Evolutionary conservation across 1,140 invertebrate species (phyloP).

Genomic region (Drosophila grimshawi): DNA sequence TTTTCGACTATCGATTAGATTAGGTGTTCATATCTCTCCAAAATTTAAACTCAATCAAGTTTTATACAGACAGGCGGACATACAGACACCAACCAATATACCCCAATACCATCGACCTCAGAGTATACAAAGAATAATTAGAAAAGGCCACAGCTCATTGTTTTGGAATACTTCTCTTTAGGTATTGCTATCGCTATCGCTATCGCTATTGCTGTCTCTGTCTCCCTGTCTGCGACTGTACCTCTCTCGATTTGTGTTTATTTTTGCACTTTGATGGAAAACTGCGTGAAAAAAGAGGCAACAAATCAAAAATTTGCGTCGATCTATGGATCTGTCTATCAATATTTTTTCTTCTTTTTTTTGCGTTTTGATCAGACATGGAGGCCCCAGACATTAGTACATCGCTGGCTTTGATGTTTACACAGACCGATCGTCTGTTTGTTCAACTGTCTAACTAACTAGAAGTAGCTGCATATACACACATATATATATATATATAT

Average conservation of each 20-base stretch:
- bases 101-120: too few species aligned
- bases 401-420: slow-evolving; percentile 68
- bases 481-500: slow-evolving; percentile 5
- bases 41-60: too few species aligned
- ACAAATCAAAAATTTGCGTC: slow-evolving; percentile 46
- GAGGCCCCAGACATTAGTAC: slow-evolving; percentile 55
- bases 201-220: background rate
- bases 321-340: slow-evolving; percentile 17
- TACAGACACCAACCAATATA: too few species aligned
- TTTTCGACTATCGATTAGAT: too few species aligned
- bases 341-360: background rate
- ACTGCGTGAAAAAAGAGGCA: slow-evolving; percentile 43
- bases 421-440: slow-evolving; percentile 26
- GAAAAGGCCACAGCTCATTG: slow-evolving; percentile 56
- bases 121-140: slow-evolving; percentile 32
- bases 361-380: slow-evolving; percentile 62
- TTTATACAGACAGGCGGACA: too few species aligned
- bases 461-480: slow-evolving; percentile 2
- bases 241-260: slow-evolving; percentile 59
- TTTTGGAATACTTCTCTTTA: slow-evolving; percentile 8
- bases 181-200: too few species aligned
- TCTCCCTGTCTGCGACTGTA: background rate
- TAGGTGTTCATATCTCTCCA: too few species aligned
- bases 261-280: slow-evolving; percentile 76
- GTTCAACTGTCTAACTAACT: slow-evolving; percentile 35